Evolutionary conservation across 1,140 invertebrate genomes (phyloP).

Genomic region (Philopotamus ludificatus): DNA sequence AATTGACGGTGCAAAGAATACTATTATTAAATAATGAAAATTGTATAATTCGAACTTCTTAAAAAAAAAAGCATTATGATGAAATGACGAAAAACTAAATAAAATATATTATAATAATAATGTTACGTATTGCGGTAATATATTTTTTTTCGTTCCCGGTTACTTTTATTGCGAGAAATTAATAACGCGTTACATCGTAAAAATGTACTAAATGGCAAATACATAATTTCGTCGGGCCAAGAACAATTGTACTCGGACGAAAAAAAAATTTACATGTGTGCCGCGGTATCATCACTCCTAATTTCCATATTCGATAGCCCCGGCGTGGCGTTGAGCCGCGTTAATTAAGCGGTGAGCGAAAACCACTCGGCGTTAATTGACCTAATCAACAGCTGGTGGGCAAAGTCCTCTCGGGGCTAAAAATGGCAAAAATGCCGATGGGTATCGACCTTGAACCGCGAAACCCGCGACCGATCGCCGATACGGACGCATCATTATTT

Average conservation of each 20-base stretch:
- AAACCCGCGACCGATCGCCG: too few relatives aligned
- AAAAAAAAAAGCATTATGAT: not conserved
- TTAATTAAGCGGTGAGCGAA: constrained; percentile 9
- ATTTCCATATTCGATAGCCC: not conserved
- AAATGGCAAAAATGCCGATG: too few relatives aligned
- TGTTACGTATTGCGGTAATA: not conserved
- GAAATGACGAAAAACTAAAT: not conserved
- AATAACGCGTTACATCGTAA: too few relatives aligned
- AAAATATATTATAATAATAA: not conserved
- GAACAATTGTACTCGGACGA: too few relatives aligned
- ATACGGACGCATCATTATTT: not conserved
- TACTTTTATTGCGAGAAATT: too few relatives aligned
- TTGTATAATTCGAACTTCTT: too few relatives aligned
- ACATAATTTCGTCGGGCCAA: too few relatives aligned
- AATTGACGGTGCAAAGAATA: too few relatives aligned
- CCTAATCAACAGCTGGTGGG: constrained; percentile 1
- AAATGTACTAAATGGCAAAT: too few relatives aligned
- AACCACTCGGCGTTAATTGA: constrained; percentile 7
- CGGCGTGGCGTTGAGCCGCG: not conserved
- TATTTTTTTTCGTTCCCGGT: not conserved
- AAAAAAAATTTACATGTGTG: too few relatives aligned
- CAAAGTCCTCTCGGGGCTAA: not conserved
- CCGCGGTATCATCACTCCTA: not conserved
- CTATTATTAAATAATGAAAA: too few relatives aligned
- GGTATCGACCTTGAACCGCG: too few relatives aligned